Evolutionary conservation across 2,797 vertebrate genomes (phyloP), one percentile per base, ranked within the genome.

Genomic region (Chelidonichthys spinosus): DNA sequence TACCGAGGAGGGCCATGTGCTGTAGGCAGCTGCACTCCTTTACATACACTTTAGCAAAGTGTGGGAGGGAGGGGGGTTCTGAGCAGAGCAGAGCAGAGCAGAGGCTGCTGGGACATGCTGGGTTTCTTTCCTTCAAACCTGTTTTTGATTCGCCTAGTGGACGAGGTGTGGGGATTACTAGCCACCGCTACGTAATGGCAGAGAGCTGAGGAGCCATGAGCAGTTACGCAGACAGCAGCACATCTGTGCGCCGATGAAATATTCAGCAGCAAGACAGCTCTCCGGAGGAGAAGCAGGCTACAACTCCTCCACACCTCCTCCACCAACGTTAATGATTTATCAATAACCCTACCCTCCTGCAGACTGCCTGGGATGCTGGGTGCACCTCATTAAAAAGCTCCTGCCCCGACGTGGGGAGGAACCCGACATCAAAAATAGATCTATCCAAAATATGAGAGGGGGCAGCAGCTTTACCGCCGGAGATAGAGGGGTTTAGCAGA

Each of bases 161-260:
- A 79, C 79, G 76, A 81, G 83, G 81, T 79, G 82, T 53, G 85
- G 66, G 76, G 85, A 90, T 90, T 87, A 88, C 84, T 85, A 86
- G 86, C 84, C 82, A 63, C 65, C 66, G 82, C 86, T 89, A 86
- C 82, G 82, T 92, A 92, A 93, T 88, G 83, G 87, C 80, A 89
- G 77, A 78, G 85, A 88, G 90, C 90, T 84, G 88, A 92, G 89
- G 85, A 93, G 92, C 92, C 83, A 90, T 79, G 88, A 94, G 90
- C 92, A 82, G 93, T 93, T 93, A 92, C 91, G 92, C 88, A 94
- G 94, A 95, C 93, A 94, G 93, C 90, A 93, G 93, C 95, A 94
- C 95, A 95, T 95, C 95, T 96, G 95, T 92, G 93, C 78, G 92
- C 80, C 86, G 18, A 94, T 96, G 91, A 96, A 96, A 96, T 96